phyloP scores from a whole-genome alignment of 2,797 vertebrate genomes.

The Sebastes hubbsi region DNA sequence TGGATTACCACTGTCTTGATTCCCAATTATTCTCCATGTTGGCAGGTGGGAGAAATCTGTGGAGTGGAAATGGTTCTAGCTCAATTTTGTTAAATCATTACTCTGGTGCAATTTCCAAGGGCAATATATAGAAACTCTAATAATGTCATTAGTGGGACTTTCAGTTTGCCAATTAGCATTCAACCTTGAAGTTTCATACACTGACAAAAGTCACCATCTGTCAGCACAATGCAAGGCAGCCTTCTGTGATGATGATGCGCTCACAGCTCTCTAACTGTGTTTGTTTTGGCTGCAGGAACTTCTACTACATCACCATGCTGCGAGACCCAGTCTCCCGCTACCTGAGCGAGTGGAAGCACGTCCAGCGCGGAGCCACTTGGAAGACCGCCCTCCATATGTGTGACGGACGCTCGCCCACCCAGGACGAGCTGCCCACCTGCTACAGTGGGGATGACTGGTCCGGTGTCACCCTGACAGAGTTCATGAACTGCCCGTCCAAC shows the following conservation, averaged over 20 bases:
- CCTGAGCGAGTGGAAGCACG: constrained; percentile 97
- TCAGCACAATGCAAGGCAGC: constrained; percentile 50
- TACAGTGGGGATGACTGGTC: constrained; percentile 96
- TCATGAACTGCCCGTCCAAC: constrained; percentile 95
- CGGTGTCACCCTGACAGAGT: constrained; percentile 90
- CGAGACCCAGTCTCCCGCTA: constrained; percentile 96
- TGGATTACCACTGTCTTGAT: constrained; percentile 42
- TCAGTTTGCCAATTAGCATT: constrained; percentile 85
- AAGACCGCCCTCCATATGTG: constrained; percentile 97
- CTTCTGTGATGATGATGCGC: constrained; percentile 61
- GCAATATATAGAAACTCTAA: constrained; percentile 41
- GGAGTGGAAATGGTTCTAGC: constrained; percentile 19
- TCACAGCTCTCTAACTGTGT: constrained; percentile 79
- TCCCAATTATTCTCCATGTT: constrained; percentile 52
- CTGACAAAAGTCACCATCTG: constrained; percentile 71
- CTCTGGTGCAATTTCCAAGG: constrained; percentile 43
- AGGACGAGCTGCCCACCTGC: constrained; percentile 92
- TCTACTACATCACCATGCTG: constrained; percentile 99
- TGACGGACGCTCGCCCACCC: constrained; percentile 93
- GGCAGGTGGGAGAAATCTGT: constrained; percentile 41
- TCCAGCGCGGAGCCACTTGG: constrained; percentile 96
- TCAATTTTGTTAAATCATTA: constrained; percentile 31
- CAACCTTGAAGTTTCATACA: constrained; percentile 70
- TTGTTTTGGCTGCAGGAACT: constrained; percentile 91
- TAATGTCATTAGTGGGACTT: constrained; percentile 76